Conservation (phyloP, 2,888 invertebrate genomes). For the Watsonalla binaria region DNA sequence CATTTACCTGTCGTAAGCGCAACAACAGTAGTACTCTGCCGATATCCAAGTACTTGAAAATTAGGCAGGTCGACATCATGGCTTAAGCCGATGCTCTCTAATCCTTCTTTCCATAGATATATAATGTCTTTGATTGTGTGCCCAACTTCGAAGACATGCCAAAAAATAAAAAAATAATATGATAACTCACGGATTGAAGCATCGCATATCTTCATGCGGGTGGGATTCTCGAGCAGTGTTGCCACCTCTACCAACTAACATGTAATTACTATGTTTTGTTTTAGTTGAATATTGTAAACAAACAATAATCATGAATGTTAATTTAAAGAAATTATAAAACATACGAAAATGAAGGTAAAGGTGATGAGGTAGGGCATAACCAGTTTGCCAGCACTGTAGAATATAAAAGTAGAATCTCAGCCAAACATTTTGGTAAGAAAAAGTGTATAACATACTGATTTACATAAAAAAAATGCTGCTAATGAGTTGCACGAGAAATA, state of each 20-base stretch:
- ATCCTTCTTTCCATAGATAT: conserved; percentile 97
- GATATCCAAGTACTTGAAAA: conserved; percentile 97
- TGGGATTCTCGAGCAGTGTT: not conserved
- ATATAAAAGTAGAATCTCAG: too few species aligned
- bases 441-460: too few species aligned
- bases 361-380: too few species aligned
- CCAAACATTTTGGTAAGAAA: too few species aligned
- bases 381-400: too few species aligned
- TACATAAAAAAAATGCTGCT: too few species aligned
- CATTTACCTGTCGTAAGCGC: conserved; percentile 96
- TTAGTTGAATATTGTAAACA: too few species aligned
- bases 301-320: too few species aligned
- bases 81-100: conserved; percentile 96
- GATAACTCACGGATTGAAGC: conserved; percentile 76
- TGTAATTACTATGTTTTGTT: too few species aligned
- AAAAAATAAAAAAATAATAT: conserved; percentile 75
- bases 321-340: too few species aligned
- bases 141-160: conserved; percentile 88
- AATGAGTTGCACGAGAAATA: too few species aligned
- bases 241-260: not conserved
- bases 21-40: conserved; percentile 95
- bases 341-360: too few species aligned
- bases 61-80: conserved; percentile 97
- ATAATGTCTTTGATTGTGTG: conserved; percentile 98
- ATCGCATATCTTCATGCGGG: conserved; percentile 49